phyloP scores from a whole-genome alignment of 1,140 invertebrate species.

The Sycobia sp. region DNA sequence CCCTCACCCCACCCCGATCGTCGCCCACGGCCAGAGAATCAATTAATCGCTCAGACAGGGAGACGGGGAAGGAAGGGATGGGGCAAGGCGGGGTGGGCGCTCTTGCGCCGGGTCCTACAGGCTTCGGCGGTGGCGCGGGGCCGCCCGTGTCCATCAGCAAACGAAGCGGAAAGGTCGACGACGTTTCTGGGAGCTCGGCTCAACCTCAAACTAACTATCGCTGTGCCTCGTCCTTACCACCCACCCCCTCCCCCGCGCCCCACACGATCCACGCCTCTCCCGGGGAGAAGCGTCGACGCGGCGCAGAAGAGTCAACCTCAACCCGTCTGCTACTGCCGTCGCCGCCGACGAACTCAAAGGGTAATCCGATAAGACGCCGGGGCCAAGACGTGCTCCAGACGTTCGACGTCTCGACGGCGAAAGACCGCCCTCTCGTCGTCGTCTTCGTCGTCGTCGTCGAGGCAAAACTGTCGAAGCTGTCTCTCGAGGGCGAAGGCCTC shows the following conservation, averaged over 20 bases:
- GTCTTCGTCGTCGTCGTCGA: no score
- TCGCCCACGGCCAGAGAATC: no score
- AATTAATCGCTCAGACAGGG: slow-evolving; percentile 27
- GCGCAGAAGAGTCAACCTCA: no score
- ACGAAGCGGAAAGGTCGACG: slow-evolving; percentile 30
- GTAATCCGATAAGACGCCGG: slow-evolving; percentile 58
- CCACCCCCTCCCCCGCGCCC: no score
- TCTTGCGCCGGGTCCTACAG: no score
- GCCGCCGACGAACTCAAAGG: slow-evolving; percentile 32
- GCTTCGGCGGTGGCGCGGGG: slow-evolving; percentile 36
- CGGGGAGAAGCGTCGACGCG: background rate
- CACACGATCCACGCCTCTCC: no score
- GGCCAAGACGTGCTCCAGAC: slow-evolving; percentile 44
- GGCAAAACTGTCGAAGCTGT: slow-evolving; percentile 38
- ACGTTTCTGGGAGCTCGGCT: slow-evolving; percentile 15
- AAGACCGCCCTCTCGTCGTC: slow-evolving; percentile 6
- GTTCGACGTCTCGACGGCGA: slow-evolving; percentile 37
- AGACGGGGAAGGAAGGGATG: slow-evolving; percentile 26
- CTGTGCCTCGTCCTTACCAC: slow-evolving; percentile 20
- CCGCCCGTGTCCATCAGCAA: slow-evolving; percentile 37
- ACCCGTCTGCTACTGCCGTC: no score
- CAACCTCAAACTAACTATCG: slow-evolving; percentile 55
- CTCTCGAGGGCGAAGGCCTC: slow-evolving; percentile 20
- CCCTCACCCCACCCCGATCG: no score
- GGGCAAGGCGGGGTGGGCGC: no score